phyloP scores from a whole-genome alignment of 2,888 invertebrate genomes.

The Chrysotoxum bicinctum region DNA sequence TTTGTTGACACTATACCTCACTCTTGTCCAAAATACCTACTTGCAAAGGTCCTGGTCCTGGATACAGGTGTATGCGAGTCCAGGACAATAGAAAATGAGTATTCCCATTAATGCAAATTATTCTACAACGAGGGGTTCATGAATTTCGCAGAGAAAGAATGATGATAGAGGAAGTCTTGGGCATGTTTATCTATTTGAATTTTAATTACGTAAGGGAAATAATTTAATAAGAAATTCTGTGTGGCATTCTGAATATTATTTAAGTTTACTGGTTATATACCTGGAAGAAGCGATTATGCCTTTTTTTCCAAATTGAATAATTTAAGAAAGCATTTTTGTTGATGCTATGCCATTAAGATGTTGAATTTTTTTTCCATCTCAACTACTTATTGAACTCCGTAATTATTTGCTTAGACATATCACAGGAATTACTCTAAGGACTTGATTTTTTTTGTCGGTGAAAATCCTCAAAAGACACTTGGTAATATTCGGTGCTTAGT shows the following conservation, averaged over 20 bases:
- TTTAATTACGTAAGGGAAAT: conserved; percentile 32
- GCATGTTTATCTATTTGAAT: conserved; percentile 43
- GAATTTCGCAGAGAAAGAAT: conserved; percentile 2
- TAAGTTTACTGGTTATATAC: neutral
- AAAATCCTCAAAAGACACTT: no score
- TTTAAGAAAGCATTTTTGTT: neutral
- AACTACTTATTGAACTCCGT: no score
- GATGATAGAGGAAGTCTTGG: conserved; percentile 20
- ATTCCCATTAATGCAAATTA: conserved; percentile 36
- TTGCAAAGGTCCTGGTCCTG: neutral
- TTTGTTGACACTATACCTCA: conserved; percentile 22
- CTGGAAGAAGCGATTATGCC: conserved; percentile 2
- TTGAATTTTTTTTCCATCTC: no score
- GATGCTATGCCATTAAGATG: neutral
- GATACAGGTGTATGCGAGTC: conserved; percentile 30
- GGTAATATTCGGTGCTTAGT: no score
- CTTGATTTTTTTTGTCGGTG: no score
- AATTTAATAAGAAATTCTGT: conserved; percentile 16
- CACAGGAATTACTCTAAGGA: no score
- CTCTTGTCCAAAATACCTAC: conserved; percentile 1
- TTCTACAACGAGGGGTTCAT: conserved; percentile 3
- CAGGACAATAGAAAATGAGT: conserved; percentile 8
- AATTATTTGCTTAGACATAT: no score
- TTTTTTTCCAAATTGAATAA: neutral
- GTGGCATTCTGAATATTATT: neutral